Base-by-base conservation (phyloP, 2,797 vertebrate genomes). In the Protosalanx chinensis region DNA sequence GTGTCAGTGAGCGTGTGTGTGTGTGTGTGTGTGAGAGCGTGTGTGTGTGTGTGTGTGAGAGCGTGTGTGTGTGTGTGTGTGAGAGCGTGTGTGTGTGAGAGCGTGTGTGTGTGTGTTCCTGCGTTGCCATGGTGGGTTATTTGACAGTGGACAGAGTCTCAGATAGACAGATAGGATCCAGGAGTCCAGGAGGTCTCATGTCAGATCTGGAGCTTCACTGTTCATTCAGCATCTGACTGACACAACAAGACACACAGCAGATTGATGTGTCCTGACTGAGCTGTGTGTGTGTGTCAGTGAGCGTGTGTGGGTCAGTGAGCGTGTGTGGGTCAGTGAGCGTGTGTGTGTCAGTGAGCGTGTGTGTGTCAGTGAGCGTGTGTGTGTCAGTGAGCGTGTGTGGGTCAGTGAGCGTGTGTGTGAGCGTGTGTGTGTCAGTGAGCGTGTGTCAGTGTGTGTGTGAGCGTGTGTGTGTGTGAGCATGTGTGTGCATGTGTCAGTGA, bases 121-220 rank as follows among this genome's bases (percentile, higher is more conserved):
- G 23, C 23, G 23, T 27, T 27, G 23, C 23, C 23, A 27, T 72
- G 62, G 76, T 70, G 72, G 74, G 76, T 74, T 72, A 80, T 78
- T 73, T 67, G n/a, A 65, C 72, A 46, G 41, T 12, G 41, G 41
- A 29, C 10, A 65, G 10, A 46, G 46, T 46, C 35, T 46, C 63
- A 20, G 63, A 65, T n/a, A 65, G 63, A 63, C 32, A 35, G 41
- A 23, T 23, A 41, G 12, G 41, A 46, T 46, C 41, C 41, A 13
- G 41, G 41, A 46, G 41, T 37, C 35, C 41, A 46, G 6, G 35
- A 46, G 8, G 35, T 37, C 2, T 37, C 35, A 37, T 37, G 6
- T 8, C 6, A 8, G 35, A 37, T 37, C 10, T 37, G 41, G 41
- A 46, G 41, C 2, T 46, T 46, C 41, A 13, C 41, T 46, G 41